These are phyloP conservation scores for Aleadryas rufinucha DNA, from an alignment of 2,113 vertebrate species.

Conservation along the genomic window DNA sequence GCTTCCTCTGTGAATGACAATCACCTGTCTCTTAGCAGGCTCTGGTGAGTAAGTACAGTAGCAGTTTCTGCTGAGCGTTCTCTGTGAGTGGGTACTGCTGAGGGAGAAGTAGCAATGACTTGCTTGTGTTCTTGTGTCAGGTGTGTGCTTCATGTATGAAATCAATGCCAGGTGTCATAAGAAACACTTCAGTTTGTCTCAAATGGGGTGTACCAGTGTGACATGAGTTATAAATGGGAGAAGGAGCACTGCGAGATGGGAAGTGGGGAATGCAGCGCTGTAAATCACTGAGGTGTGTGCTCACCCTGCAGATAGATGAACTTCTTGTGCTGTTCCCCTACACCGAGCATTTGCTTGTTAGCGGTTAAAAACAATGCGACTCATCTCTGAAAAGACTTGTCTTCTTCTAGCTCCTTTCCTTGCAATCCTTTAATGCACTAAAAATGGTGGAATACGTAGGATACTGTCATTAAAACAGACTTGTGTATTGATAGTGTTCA, in stretches of 20 bases:
- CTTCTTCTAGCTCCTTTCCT: background rate
- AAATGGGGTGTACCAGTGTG: background rate
- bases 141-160: background rate
- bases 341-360: background rate
- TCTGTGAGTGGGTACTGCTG: background rate
- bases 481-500: background rate
- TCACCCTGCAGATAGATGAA: fast-evolving
- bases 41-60: background rate
- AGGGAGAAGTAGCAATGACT: background rate
- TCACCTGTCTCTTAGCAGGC: background rate
- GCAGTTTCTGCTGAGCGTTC: background rate
- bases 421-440: background rate
- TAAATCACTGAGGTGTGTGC: fast-evolving
- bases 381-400: background rate
- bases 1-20: background rate
- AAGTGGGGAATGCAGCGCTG: fast-evolving
- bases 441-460: background rate
- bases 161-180: fast-evolving
- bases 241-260: fast-evolving
- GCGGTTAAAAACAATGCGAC: background rate
- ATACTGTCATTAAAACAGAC: background rate
- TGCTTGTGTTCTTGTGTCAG: background rate
- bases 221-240: fast-evolving
- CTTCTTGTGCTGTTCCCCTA: background rate
- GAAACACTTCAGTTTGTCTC: background rate